These are phyloP conservation scores for Notodonta ziczac DNA, from an alignment of 2,888 invertebrate genomes.

Conservation along the genomic window DNA sequence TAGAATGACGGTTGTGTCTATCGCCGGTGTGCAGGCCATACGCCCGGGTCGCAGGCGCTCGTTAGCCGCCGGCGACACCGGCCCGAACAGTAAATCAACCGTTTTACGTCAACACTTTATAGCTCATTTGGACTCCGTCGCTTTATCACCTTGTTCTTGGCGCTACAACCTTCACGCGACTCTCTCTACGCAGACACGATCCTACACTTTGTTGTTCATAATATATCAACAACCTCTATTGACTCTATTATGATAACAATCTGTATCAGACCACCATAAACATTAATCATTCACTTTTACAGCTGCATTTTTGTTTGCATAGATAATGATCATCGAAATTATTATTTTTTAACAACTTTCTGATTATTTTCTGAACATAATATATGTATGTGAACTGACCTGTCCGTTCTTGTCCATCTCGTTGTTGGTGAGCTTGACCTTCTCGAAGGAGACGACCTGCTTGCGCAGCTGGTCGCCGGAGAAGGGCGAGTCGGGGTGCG, in stretches of 20 bases:
- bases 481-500: constrained; percentile 98
- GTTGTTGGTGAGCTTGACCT: constrained; percentile 99
- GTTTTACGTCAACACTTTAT: constrained; percentile 63
- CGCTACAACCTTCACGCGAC: constrained; percentile 41
- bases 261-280: constrained; percentile 24
- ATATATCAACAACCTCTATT: constrained; percentile 33
- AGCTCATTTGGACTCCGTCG: constrained; percentile 55
- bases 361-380: background rate
- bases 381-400: constrained; percentile 81
- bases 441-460: constrained; percentile 99
- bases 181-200: constrained; percentile 13
- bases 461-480: constrained; percentile 97
- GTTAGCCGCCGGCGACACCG: constrained; percentile 51
- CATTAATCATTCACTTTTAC: constrained; percentile 40
- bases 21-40: background rate
- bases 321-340: constrained; percentile 24
- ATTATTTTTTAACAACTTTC: background rate
- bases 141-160: constrained; percentile 59
- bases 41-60: constrained; percentile 35
- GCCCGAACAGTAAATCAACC: constrained; percentile 55
- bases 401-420: constrained; percentile 98
- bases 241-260: constrained; percentile 36
- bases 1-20: background rate
- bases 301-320: constrained; percentile 31
- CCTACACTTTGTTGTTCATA: constrained; percentile 23